These are phyloP conservation scores for Heliconius hortense DNA, from an alignment of 2,888 invertebrate genomes.

Conservation along the genomic window DNA sequence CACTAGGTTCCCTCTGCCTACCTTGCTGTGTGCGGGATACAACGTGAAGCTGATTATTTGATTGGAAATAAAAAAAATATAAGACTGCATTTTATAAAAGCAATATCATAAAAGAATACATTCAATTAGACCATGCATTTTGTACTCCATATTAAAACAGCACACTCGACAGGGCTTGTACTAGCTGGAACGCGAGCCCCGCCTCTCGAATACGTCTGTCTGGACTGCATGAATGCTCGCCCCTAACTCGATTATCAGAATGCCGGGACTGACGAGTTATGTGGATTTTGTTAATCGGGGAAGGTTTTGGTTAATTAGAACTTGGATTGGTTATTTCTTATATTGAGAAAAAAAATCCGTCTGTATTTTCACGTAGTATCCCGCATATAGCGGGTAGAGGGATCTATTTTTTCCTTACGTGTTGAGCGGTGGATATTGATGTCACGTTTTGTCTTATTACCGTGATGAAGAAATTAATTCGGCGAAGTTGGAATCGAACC, in stretches of 20 bases:
- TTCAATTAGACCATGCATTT: neutral
- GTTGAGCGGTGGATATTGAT: neutral
- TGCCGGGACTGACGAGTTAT: constrained; percentile 25
- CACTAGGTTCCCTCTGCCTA: no score
- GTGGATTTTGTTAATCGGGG: constrained; percentile 20
- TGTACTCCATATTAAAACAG: constrained; percentile 1
- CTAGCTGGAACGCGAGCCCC: constrained; percentile 8
- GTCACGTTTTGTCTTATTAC: neutral
- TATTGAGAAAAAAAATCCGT: neutral
- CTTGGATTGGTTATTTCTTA: neutral
- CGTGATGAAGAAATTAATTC: neutral
- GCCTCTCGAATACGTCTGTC: constrained; percentile 26
- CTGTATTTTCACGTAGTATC: neutral
- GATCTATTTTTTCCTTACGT: neutral
- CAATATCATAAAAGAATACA: constrained; percentile 1
- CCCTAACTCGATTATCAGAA: constrained; percentile 29
- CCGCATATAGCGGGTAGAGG: neutral
- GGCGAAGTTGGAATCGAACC: neutral
- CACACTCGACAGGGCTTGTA: constrained; percentile 7
- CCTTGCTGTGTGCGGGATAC: no score
- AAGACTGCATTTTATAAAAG: neutral
- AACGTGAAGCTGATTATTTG: no score
- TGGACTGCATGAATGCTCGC: constrained; percentile 18
- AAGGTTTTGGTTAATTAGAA: constrained; percentile 8
- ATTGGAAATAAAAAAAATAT: neutral